These are phyloP conservation scores for Battus philenor DNA, from an alignment of 1,140 invertebrate species.

Conservation along the genomic window DNA sequence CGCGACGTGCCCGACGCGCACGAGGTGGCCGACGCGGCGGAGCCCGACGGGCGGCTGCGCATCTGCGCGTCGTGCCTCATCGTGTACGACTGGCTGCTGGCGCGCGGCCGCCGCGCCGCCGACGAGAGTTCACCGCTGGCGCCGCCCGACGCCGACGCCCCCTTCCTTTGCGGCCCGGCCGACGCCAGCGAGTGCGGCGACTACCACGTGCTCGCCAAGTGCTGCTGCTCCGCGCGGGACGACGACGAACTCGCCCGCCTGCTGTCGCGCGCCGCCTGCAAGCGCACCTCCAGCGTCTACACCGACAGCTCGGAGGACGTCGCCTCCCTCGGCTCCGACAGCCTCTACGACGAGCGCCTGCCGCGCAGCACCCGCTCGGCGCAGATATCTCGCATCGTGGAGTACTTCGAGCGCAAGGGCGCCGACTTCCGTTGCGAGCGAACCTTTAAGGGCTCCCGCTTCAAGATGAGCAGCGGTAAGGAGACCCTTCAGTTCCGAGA, in stretches of 20 bases:
- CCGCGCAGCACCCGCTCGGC: conserved; percentile 76
- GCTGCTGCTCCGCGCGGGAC: conserved; percentile 37
- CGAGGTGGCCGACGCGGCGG: not conserved
- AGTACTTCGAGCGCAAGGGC: conserved; percentile 88
- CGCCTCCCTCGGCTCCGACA: conserved; percentile 86
- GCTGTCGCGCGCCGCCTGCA: conserved; percentile 74
- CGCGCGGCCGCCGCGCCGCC: conserved; percentile 73
- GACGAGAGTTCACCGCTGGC: conserved; percentile 74
- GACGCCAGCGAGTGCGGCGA: conserved; percentile 31
- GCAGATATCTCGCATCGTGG: conserved; percentile 90
- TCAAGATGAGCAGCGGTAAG: conserved; percentile 24
- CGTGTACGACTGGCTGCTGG: conserved; percentile 47
- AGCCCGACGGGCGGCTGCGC: conserved; percentile 23
- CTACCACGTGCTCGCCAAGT: conserved; percentile 47
- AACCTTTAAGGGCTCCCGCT: conserved; percentile 10
- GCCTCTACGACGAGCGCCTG: conserved; percentile 80
- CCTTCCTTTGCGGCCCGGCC: conserved; percentile 44
- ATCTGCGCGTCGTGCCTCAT: conserved; percentile 43
- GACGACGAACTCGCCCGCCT: conserved; percentile 27
- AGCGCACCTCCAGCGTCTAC: conserved; percentile 88
- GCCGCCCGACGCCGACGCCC: conserved; percentile 18
- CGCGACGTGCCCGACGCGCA: not conserved
- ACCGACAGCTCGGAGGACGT: conserved; percentile 92
- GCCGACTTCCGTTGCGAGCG: conserved; percentile 65
- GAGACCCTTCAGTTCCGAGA: conserved; percentile 26